Percentiles rank a stretch among this genome's conserved stretches.
phyloP scores from a whole-genome alignment of 1,140 invertebrate species.

The Cotesia chilonis region DNA sequence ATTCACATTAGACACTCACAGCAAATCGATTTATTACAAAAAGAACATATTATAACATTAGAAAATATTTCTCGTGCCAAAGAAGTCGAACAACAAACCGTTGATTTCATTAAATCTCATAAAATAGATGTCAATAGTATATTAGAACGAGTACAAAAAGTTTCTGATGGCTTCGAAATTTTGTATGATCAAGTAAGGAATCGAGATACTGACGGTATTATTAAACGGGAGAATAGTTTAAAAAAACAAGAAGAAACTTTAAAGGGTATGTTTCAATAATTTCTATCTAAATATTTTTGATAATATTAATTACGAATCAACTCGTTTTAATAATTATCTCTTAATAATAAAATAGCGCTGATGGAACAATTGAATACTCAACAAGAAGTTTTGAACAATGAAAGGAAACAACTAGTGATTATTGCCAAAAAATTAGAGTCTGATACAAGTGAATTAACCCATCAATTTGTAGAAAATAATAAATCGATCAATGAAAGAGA shows the following conservation, averaged over 20 bases:
- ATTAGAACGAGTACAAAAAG: constrained; percentile 50
- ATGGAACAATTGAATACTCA: constrained; percentile 50
- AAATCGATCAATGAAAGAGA: constrained; percentile 46
- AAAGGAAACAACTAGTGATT: constrained; percentile 51
- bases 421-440: constrained; percentile 51
- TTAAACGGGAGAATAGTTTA: constrained; percentile 47
- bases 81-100: constrained; percentile 52
- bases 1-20: constrained; percentile 50
- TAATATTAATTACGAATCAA: not conserved
- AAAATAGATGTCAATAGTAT: constrained; percentile 53
- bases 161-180: constrained; percentile 47
- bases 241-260: constrained; percentile 52
- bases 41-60: constrained; percentile 55
- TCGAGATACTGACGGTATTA: constrained; percentile 44
- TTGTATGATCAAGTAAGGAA: constrained; percentile 50
- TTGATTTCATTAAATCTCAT: constrained; percentile 49
- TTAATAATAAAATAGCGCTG: constrained; percentile 3
- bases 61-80: constrained; percentile 57
- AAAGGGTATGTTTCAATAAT: constrained; percentile 45
- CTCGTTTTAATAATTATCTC: constrained; percentile 12
- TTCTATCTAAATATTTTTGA: too few species aligned
- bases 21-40: constrained; percentile 54
- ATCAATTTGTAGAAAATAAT: constrained; percentile 54
- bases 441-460: constrained; percentile 43
- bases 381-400: constrained; percentile 43